Conservation (phyloP, 2,888 invertebrate genomes). For the Chrysina gloriosa region DNA sequence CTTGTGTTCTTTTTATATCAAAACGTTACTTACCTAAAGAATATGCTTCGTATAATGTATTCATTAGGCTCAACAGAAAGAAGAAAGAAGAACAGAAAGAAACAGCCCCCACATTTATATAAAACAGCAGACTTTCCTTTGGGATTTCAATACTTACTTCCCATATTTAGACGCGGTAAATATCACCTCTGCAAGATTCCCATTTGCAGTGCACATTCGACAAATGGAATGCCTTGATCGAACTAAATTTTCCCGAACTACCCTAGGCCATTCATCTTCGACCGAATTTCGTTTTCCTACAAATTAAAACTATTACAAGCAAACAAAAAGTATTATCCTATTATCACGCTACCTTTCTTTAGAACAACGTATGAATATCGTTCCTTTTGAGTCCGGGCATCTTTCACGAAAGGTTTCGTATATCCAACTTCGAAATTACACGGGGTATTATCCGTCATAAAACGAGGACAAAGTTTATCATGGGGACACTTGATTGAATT, state of each 20-base stretch:
- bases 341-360: slow-evolving; percentile 74
- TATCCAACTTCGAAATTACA: slow-evolving; percentile 83
- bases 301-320: slow-evolving; percentile 16
- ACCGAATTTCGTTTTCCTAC: neutral
- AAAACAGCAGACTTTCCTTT: slow-evolving; percentile 27
- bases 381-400: slow-evolving; percentile 67
- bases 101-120: no score
- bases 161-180: slow-evolving; percentile 82
- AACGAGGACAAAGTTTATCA: slow-evolving; percentile 81
- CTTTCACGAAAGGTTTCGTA: slow-evolving; percentile 67
- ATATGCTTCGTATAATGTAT: no score
- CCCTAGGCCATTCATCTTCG: slow-evolving; percentile 77
- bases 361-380: slow-evolving; percentile 84
- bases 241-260: slow-evolving; percentile 78
- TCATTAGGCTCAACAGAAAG: no score
- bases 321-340: neutral
- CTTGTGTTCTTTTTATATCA: no score
- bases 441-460: slow-evolving; percentile 72
- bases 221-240: slow-evolving; percentile 81
- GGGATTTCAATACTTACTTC: slow-evolving; percentile 69
- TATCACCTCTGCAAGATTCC: slow-evolving; percentile 79
- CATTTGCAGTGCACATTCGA: slow-evolving; percentile 79
- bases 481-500: slow-evolving; percentile 89
- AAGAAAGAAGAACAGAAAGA: no score
- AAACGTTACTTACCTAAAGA: no score